phyloP scores from a whole-genome alignment of 1,140 invertebrate genomes.

The Ostrea edulis region DNA sequence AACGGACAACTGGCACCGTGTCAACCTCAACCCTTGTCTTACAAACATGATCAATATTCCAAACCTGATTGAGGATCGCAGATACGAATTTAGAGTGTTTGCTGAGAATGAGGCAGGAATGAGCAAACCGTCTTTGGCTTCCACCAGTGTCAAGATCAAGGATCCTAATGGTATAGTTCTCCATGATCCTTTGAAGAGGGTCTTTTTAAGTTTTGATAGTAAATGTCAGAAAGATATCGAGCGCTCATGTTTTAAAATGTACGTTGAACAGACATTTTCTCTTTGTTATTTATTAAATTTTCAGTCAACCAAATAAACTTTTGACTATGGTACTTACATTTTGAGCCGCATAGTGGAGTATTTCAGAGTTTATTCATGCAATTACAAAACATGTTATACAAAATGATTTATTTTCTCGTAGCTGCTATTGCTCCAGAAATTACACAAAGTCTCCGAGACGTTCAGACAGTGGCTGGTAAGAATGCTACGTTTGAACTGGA shows the following conservation, averaged over 20 bases:
- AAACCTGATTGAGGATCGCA: slow-evolving; percentile 97
- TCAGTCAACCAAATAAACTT: no score
- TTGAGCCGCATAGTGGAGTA: no score
- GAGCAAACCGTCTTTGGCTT: slow-evolving; percentile 87
- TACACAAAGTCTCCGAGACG: slow-evolving; percentile 87
- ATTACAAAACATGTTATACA: no score
- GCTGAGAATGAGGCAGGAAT: slow-evolving; percentile 97
- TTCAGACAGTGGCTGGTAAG: slow-evolving; percentile 90
- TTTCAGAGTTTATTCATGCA: no score
- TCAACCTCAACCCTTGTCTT: slow-evolving; percentile 89
- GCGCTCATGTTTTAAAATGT: no score
- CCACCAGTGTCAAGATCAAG: slow-evolving; percentile 82
- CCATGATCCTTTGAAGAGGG: no score
- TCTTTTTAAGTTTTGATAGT: no score
- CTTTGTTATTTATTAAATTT: no score
- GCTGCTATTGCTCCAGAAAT: slow-evolving; percentile 96
- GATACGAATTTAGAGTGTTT: slow-evolving; percentile 98
- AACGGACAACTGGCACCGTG: slow-evolving; percentile 93
- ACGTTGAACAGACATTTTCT: no score
- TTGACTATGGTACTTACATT: no score
- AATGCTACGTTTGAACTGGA: slow-evolving; percentile 91
- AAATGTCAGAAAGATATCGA: no score
- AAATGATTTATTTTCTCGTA: slow-evolving; percentile 44
- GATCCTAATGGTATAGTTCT: slow-evolving; percentile 86
- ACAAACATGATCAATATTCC: slow-evolving; percentile 95